These are phyloP conservation scores for Drosophila ohnishii DNA, from an alignment of 1,140 invertebrate genomes.

Conservation along the genomic window DNA sequence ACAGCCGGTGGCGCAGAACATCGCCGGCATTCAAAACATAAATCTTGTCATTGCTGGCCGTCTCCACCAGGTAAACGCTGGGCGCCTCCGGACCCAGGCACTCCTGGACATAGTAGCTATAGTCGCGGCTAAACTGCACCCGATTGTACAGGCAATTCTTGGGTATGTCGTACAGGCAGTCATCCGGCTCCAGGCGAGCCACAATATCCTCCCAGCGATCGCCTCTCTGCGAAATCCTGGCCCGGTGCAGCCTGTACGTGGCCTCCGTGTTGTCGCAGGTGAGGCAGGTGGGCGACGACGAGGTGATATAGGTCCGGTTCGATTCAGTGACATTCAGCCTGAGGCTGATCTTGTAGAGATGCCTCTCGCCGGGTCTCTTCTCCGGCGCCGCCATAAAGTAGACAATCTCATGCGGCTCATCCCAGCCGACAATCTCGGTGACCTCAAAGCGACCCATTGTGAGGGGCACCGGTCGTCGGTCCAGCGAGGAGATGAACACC, in stretches of 20 bases:
- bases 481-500: constrained; percentile 83
- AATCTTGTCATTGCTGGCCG: constrained; percentile 84
- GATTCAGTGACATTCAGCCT: constrained; percentile 81
- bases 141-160: constrained; percentile 87
- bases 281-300: constrained; percentile 76
- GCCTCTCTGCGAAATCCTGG: constrained; percentile 52
- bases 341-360: constrained; percentile 87
- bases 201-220: constrained; percentile 72
- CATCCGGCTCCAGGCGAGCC: constrained; percentile 64
- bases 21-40: constrained; percentile 85
- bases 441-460: constrained; percentile 89
- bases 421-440: constrained; percentile 87
- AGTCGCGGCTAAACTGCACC: constrained; percentile 87
- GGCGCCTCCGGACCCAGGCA: constrained; percentile 90
- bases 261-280: constrained; percentile 79
- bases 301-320: constrained; percentile 79
- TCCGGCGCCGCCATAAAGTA: constrained; percentile 89
- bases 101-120: constrained; percentile 86
- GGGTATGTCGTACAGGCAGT: constrained; percentile 83
- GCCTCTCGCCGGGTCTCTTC: constrained; percentile 87
- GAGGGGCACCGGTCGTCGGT: constrained; percentile 83
- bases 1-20: constrained; percentile 83
- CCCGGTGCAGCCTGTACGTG: constrained; percentile 65
- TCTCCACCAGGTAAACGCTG: constrained; percentile 85
- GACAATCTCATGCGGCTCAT: constrained; percentile 86